A percentile compares a stretch with the other conserved stretches of the same genome.
Conservation (phyloP, 1,140 invertebrate species). For the Halesus radiatus region DNA sequence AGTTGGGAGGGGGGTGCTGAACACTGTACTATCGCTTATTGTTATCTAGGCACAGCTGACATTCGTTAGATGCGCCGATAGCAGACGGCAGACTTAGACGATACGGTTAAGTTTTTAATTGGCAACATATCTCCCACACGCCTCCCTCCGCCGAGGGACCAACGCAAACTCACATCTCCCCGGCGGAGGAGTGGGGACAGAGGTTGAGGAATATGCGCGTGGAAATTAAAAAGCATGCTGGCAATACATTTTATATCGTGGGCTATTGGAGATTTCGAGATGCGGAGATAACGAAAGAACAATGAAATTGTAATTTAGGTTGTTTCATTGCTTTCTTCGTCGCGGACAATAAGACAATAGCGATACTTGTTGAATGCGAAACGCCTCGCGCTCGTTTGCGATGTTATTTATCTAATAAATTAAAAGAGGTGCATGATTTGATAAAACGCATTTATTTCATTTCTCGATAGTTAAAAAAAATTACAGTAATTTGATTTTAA, state of each 20-base stretch:
- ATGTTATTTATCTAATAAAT: neutral
- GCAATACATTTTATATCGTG: slow-evolving; percentile 37
- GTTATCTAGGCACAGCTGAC: slow-evolving; percentile 49
- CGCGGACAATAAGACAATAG: slow-evolving; percentile 16
- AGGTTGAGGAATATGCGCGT: neutral
- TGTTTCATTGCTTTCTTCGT: slow-evolving; percentile 25
- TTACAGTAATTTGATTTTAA: too few relatives aligned
- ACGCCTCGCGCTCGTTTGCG: slow-evolving; percentile 12
- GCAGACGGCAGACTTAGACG: slow-evolving; percentile 50
- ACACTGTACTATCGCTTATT: slow-evolving; percentile 42
- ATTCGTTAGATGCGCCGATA: slow-evolving; percentile 48
- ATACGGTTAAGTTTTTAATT: slow-evolving; percentile 56
- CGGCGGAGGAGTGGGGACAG: neutral
- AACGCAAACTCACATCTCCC: neutral
- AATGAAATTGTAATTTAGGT: slow-evolving; percentile 42
- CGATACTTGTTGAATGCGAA: slow-evolving; percentile 5
- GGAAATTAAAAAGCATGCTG: slow-evolving; percentile 31
- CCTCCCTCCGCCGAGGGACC: slow-evolving; percentile 11
- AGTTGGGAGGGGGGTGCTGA: neutral
- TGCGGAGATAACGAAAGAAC: slow-evolving; percentile 33
- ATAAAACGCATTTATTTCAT: too few relatives aligned
- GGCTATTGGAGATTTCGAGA: slow-evolving; percentile 36
- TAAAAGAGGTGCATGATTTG: neutral
- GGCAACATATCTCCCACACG: slow-evolving; percentile 49
- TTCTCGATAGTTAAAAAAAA: too few relatives aligned